Percentiles rank a stretch among this genome's conserved stretches.
phyloP scores from a whole-genome alignment of 2,797 vertebrate species.

The Prunella strophiata region DNA sequence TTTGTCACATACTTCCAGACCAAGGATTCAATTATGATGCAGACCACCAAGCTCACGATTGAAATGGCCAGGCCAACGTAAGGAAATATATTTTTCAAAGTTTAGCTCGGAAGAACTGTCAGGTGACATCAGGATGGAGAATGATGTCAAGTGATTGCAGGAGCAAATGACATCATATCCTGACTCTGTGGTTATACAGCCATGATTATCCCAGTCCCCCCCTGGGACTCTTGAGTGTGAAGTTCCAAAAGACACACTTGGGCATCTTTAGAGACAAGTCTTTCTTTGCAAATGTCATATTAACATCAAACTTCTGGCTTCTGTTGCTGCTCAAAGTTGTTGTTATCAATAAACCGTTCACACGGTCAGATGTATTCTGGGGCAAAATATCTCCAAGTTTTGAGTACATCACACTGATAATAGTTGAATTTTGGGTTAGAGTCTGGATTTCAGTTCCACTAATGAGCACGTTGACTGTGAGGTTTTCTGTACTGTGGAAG shows the following conservation, averaged over 20 bases:
- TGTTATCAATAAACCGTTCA: conserved; percentile 82
- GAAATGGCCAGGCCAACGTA: conserved; percentile 87
- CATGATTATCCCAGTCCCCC: conserved; percentile 82
- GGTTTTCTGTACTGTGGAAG: conserved; percentile 40
- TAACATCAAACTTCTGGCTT: conserved; percentile 61
- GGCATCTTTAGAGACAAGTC: conserved; percentile 53
- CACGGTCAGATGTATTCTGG: rapidly evolving
- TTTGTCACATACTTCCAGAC: conserved; percentile 88
- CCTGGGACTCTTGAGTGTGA: conserved; percentile 49
- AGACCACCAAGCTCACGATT: conserved; percentile 82
- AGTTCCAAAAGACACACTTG: conserved; percentile 91
- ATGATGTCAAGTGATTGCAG: conserved; percentile 89
- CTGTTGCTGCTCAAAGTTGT: conserved; percentile 66
- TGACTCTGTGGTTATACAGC: conserved; percentile 63
- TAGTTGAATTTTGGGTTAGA: conserved; percentile 27
- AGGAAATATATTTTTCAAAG: conserved; percentile 78
- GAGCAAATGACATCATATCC: conserved; percentile 69
- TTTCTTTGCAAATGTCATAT: conserved; percentile 78
- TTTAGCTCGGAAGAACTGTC: rapidly evolving
- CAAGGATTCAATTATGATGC: conserved; percentile 85
- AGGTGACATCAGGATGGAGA: conserved; percentile 91
- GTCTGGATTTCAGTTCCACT: background rate
- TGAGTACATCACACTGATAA: conserved; percentile 83
- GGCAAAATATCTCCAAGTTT: conserved; percentile 78
- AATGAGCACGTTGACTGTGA: conserved; percentile 74